phyloP scores from a whole-genome alignment of 1,140 invertebrate species.

The Coelopa frigida region DNA sequence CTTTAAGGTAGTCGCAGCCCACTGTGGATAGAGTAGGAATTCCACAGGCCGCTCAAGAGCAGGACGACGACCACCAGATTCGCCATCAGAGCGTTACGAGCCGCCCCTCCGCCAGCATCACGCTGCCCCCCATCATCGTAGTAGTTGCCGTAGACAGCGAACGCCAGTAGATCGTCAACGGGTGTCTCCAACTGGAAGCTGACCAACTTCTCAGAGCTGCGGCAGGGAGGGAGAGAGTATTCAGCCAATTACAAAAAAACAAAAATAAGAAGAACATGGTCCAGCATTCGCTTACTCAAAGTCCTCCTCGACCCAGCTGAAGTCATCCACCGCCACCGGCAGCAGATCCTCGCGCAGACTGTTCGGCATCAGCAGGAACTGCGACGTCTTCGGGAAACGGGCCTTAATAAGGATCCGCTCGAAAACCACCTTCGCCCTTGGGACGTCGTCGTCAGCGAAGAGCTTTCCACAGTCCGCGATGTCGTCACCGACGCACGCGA shows the following conservation, averaged over 20 bases:
- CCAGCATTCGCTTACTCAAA: conserved; percentile 17
- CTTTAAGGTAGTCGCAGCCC: too few species aligned
- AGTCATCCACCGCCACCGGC: conserved; percentile 25
- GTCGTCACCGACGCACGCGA: conserved; percentile 23
- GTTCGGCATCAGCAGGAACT: conserved; percentile 24
- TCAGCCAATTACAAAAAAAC: neutral
- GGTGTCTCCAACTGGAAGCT: too few species aligned
- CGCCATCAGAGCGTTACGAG: too few species aligned
- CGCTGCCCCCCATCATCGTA: conserved; percentile 15
- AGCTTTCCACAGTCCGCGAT: conserved; percentile 25
- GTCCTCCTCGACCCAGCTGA: conserved; percentile 17
- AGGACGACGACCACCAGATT: too few species aligned
- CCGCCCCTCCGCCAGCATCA: too few species aligned
- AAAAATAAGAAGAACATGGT: neutral
- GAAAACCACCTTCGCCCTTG: conserved; percentile 16
- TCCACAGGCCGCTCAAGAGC: too few species aligned
- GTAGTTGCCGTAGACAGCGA: conserved; percentile 36
- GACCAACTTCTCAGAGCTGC: neutral
- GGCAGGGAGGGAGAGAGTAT: neutral
- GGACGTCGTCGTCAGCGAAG: neutral
- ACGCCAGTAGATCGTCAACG: conserved; percentile 31
- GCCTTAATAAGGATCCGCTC: conserved; percentile 17
- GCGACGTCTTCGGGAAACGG: conserved; percentile 16
- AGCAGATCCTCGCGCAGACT: conserved; percentile 21
- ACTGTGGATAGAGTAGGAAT: too few species aligned